Evolutionary conservation across 2,888 invertebrate genomes (phyloP).

Genomic region (Argyra leucocephala): DNA sequence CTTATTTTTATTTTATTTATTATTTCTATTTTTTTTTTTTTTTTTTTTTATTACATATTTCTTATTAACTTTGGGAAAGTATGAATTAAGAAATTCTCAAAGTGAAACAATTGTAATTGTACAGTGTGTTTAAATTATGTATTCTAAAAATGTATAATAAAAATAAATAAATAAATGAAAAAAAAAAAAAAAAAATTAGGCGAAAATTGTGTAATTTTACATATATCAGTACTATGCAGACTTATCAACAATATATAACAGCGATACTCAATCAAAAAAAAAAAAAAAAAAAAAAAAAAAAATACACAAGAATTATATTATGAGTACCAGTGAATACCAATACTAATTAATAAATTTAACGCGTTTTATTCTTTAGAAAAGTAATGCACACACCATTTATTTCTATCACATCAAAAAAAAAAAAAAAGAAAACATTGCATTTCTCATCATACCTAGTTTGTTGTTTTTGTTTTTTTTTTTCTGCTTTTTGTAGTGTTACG

Average conservation of each 20-base stretch:
- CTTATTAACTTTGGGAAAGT: background rate
- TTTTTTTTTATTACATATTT: background rate
- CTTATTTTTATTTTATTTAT: background rate
- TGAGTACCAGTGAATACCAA: background rate
- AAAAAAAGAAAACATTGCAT: no score
- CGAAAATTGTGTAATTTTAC: background rate
- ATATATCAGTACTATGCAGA: background rate
- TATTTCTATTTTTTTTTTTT: background rate
- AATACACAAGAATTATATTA: background rate
- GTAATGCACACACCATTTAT: background rate
- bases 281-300: background rate
- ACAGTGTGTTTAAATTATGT: background rate
- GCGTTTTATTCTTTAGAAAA: background rate
- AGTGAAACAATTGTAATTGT: background rate
- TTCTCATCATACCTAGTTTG: no score
- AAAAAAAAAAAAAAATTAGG: background rate
- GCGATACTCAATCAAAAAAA: background rate
- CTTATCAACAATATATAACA: background rate
- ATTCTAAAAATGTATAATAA: background rate
- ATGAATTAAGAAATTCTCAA: conserved; percentile 4
- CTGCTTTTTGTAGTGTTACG: no score
- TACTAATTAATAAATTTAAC: background rate
- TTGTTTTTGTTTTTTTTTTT: no score
- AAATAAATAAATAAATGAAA: background rate
- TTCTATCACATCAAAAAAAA: no score